phyloP scores from a whole-genome alignment of 2,888 invertebrate species.

The Orthonychiurus folsomi region DNA sequence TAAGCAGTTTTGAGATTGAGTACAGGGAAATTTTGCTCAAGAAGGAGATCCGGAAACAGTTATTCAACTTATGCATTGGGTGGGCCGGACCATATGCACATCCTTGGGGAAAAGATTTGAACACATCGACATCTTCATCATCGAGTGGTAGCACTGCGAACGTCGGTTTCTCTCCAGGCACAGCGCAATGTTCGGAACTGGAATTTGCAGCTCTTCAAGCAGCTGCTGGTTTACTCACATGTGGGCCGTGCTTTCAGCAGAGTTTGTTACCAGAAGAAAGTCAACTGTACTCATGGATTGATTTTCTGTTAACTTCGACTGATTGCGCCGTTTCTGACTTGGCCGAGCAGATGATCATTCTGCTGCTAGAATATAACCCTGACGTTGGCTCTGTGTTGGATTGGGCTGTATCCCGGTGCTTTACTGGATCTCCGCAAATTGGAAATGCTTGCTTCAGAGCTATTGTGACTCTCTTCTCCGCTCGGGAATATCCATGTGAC shows the following conservation, averaged over 20 bases:
- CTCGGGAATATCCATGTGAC: slow-evolving; percentile 95
- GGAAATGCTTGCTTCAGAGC: slow-evolving; percentile 96
- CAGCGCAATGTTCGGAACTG: slow-evolving; percentile 38
- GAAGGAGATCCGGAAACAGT: slow-evolving; percentile 70
- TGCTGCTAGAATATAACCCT: slow-evolving; percentile 88
- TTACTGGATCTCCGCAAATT: slow-evolving; percentile 79
- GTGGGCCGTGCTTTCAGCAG: slow-evolving; percentile 88
- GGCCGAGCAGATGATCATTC: slow-evolving; percentile 45
- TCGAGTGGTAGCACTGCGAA: slow-evolving; percentile 32
- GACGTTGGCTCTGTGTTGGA: slow-evolving; percentile 84
- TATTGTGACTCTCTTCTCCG: slow-evolving; percentile 90
- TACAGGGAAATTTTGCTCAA: slow-evolving; percentile 61
- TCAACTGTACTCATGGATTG: slow-evolving; percentile 85
- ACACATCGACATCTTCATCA: slow-evolving; percentile 15
- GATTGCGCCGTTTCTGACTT: slow-evolving; percentile 48
- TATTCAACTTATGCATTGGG: slow-evolving; percentile 83
- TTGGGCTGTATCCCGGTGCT: slow-evolving; percentile 97
- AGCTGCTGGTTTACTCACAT: slow-evolving; percentile 90
- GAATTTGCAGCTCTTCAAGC: slow-evolving; percentile 61
- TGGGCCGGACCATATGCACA: slow-evolving; percentile 87
- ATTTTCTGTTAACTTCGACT: slow-evolving; percentile 75
- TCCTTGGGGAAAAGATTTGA: slow-evolving; percentile 44
- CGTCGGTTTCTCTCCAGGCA: background rate
- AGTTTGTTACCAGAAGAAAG: slow-evolving; percentile 80
- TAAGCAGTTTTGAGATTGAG: slow-evolving; percentile 37